Base-by-base conservation (phyloP, 2,113 vertebrate genomes). In the Pluvialis apricaria region DNA sequence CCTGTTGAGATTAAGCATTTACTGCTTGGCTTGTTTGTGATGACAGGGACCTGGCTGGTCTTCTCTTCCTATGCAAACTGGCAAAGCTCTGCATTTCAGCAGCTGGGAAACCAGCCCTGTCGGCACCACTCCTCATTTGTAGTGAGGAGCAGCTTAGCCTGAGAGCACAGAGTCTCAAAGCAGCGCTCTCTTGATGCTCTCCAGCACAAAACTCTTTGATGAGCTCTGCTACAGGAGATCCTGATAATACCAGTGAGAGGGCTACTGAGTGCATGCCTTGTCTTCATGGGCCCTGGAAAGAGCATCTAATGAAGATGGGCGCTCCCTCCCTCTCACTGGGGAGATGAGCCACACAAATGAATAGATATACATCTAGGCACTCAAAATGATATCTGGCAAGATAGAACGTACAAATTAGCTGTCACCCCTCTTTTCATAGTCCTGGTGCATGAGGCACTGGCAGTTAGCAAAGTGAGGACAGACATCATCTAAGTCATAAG, bases 1-100 rank as follows among this genome's bases (percentile, higher is more conserved):
- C 60, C 65, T 91, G 86, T 64, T 96, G 94, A 94, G 83, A 92
- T 94, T 82, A 81, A 88, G 64, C 93, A 94, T 95, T 96, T 96
- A 84, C 89, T 96, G 77, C 93, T 82, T 95, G 83, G 51, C 81
- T 94, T 95, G 89, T 92, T 81, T 96, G 89, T 84, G 86, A 94
- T 95, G 89, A 95, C 94, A 92, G 69, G 38, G 83, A 91, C 83
- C 83, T 89, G 93, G 86, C 81, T 78, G 42, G 55, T 75, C 91
- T 94, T 86, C 68, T 89, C 80, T 71, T 69, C 80, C 65, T 68
- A 36, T 84, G 77, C 77, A 93, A 94, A 84, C 66, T 77, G 79
- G 70, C 58, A 91, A 82, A 95, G 78, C 62, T 93, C 58, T 55
- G 61, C 25, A 4, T 77, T 92, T 96, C 84, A 88, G 79, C 88